A percentile compares a stretch with the other conserved stretches of the same genome.
These are phyloP conservation scores for Hirtodrosophila confusa DNA, from an alignment of 2,888 invertebrate genomes.

Conservation along the genomic window DNA sequence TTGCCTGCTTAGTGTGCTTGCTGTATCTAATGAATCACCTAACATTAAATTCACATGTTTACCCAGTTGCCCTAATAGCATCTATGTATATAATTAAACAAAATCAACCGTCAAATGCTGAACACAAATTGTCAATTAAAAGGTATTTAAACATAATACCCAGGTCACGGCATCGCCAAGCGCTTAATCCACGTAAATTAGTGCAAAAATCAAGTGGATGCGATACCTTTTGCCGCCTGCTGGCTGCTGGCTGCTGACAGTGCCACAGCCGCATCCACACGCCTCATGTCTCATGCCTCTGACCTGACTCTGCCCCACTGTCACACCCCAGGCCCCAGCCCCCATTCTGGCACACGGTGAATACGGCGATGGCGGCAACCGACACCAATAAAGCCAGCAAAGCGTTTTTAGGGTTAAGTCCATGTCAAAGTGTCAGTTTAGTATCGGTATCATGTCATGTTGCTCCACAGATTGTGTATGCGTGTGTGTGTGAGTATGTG, in stretches of 20 bases:
- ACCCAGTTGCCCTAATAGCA: constrained; percentile 8
- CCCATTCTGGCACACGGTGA: constrained; percentile 34
- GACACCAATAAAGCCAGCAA: constrained; percentile 81
- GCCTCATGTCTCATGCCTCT: constrained; percentile 10
- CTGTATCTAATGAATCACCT: constrained; percentile 36
- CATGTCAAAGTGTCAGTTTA: constrained; percentile 84
- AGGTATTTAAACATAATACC: constrained; percentile 83
- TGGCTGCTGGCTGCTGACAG: constrained; percentile 25
- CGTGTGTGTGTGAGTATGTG: constrained; percentile 20
- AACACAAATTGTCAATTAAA: constrained; percentile 83
- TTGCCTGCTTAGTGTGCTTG: constrained; percentile 15
- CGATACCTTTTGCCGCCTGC: constrained; percentile 57
- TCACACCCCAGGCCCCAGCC: constrained; percentile 5
- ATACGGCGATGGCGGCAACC: constrained; percentile 60
- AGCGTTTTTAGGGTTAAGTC: constrained; percentile 82
- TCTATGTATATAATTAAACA: constrained; percentile 58
- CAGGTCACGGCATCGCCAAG: constrained; percentile 51
- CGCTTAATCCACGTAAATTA: constrained; percentile 80
- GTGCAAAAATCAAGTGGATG: constrained; percentile 80
- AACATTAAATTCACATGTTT: constrained; percentile 46
- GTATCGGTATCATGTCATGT: constrained; percentile 84
- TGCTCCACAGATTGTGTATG: constrained; percentile 57
- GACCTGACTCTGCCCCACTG: background rate
- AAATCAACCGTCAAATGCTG: constrained; percentile 65
- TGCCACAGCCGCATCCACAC: constrained; percentile 9